Conservation (phyloP, 2,797 vertebrate species). For the Hipposideros larvatus region DNA sequence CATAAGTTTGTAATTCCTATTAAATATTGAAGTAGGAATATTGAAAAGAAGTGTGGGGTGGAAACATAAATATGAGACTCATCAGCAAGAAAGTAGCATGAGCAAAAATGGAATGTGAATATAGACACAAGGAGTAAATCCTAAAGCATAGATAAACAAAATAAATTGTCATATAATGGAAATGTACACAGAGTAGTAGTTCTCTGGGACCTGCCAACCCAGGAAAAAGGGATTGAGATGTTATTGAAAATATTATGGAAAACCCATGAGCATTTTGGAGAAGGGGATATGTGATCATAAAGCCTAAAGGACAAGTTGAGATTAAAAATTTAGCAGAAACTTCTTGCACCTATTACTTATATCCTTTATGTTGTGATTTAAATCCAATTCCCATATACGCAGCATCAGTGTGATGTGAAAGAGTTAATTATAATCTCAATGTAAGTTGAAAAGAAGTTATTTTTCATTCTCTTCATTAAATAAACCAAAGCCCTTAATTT, state of each 20-base stretch:
- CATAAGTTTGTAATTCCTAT: background rate
- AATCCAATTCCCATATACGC: background rate
- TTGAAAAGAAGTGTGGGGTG: background rate
- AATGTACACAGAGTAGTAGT: too few relatives aligned
- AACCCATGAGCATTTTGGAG: background rate
- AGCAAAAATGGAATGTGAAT: background rate
- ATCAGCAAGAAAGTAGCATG: background rate
- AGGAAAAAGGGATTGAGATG: background rate
- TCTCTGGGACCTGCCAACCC: background rate
- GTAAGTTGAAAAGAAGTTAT: constrained; percentile 1
- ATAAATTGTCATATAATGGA: background rate
- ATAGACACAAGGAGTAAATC: background rate
- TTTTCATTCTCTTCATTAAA: constrained; percentile 6
- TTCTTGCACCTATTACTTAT: background rate
- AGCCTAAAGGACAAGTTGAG: background rate
- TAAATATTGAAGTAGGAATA: background rate
- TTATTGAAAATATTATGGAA: background rate
- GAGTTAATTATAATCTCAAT: background rate
- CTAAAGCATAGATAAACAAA: background rate
- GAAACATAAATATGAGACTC: background rate
- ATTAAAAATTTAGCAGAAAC: background rate
- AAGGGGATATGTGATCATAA: background rate
- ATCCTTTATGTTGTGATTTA: background rate
- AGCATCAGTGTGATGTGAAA: background rate
- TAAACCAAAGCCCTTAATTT: background rate